Evolutionary conservation across 64 coral and sea anemone species (phyloP).

Genomic region (Dendrophyllia cribrosa): DNA sequence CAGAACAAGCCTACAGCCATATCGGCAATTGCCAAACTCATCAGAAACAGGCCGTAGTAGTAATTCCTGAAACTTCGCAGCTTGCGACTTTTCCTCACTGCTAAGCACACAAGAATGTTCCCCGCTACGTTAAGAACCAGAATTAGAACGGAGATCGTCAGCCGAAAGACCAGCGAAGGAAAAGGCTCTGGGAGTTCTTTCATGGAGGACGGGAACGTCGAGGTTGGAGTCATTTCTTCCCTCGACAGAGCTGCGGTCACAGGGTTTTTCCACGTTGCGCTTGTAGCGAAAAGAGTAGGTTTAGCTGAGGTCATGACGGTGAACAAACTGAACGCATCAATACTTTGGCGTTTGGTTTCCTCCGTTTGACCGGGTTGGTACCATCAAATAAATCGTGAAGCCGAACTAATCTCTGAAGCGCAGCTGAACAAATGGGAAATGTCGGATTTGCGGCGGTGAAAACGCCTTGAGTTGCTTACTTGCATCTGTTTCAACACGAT

Average conservation of each 20-base stretch:
- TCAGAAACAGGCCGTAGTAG: constrained; percentile 87
- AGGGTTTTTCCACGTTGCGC: constrained; percentile 12
- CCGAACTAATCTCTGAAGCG: constrained; percentile 18
- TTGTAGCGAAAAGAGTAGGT: constrained; percentile 16
- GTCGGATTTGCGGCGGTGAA: neutral
- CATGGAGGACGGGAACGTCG: neutral
- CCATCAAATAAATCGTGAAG: constrained; percentile 41
- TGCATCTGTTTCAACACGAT: constrained; percentile 48
- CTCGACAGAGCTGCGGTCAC: neutral
- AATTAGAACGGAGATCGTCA: constrained; percentile 68
- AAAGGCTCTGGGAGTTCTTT: constrained; percentile 67
- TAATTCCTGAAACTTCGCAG: constrained; percentile 93
- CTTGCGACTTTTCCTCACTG: constrained; percentile 77
- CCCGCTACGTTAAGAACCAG: constrained; percentile 78
- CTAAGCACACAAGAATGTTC: constrained; percentile 86
- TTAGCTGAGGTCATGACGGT: constrained; percentile 35
- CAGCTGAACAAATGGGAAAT: constrained; percentile 31
- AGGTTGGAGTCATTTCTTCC: neutral
- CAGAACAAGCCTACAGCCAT: constrained; percentile 79
- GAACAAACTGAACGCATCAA: constrained; percentile 13
- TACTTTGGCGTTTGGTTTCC: constrained; percentile 9
- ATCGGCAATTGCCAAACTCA: constrained; percentile 88
- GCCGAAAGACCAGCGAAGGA: constrained; percentile 61
- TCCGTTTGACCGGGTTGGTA: neutral
- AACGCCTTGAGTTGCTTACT: constrained; percentile 1